Evolutionary conservation across 1,140 invertebrate species (phyloP).

Genomic region (Epicauta chinensis): DNA sequence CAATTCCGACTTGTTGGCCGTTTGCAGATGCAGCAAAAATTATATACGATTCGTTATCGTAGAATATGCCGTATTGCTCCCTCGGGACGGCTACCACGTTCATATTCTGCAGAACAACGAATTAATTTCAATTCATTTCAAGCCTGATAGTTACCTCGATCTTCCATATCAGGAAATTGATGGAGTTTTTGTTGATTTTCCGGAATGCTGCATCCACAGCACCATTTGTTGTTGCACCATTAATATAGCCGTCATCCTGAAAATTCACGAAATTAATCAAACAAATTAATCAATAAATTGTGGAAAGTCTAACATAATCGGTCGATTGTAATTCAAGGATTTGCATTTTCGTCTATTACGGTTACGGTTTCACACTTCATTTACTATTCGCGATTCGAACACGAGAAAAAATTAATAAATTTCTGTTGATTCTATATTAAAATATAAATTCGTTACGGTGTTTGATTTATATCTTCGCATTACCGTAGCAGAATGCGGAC

Average conservation of each 20-base stretch:
- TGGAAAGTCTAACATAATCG: constrained; percentile 33
- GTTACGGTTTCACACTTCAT: too few relatives aligned
- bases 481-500: constrained; percentile 14
- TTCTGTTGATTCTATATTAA: too few relatives aligned
- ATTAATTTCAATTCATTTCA: constrained; percentile 1
- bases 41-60: constrained; percentile 80
- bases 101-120: constrained; percentile 56
- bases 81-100: constrained; percentile 66
- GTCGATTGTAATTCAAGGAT: constrained; percentile 32
- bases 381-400: too few relatives aligned
- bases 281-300: too few relatives aligned
- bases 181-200: constrained; percentile 63
- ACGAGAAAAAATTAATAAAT: too few relatives aligned
- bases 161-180: constrained; percentile 74
- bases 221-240: constrained; percentile 30
- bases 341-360: constrained; percentile 30
- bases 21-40: constrained; percentile 70
- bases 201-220: constrained; percentile 58
- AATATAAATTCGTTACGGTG: neutral
- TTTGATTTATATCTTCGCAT: neutral
- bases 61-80: constrained; percentile 77
- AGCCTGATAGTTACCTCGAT: constrained; percentile 63
- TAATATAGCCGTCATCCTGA: constrained; percentile 34
- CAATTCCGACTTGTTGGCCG: constrained; percentile 56
- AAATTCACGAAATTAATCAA: too few relatives aligned